These are phyloP conservation scores for Spongilla lacustris DNA, from an alignment of 37 sponge, comb jelly and placozoan genomes.

Conservation along the genomic window DNA sequence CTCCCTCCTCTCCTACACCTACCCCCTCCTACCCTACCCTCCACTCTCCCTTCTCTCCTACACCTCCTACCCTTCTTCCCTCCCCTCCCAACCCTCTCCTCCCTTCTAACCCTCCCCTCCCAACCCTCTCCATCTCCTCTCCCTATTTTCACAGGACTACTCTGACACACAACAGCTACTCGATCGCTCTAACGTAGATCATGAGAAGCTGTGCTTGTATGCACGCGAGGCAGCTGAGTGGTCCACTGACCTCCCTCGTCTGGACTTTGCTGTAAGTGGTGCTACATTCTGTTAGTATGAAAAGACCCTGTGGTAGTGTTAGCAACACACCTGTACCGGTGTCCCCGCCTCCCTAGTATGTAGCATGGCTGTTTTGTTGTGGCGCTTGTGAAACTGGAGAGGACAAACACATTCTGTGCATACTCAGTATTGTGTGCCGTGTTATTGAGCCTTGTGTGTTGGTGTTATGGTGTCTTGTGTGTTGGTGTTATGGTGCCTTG, in stretches of 20 bases:
- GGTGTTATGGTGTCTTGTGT: not conserved
- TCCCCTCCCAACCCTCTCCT: not conserved
- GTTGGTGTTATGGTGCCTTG: no score
- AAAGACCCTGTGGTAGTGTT: no score
- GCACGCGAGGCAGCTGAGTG: constrained; percentile 84
- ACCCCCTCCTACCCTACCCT: not conserved
- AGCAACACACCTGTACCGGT: no score
- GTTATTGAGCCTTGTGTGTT: no score
- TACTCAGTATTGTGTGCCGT: no score
- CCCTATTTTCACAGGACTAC: constrained; percentile 56
- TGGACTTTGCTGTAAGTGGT: constrained; percentile 78
- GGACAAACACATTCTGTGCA: no score
- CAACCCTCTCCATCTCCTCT: not conserved
- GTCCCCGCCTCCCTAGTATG: no score
- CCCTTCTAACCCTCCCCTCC: not conserved
- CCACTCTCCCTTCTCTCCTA: not conserved
- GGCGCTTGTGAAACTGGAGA: no score
- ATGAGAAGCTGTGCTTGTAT: constrained; percentile 57
- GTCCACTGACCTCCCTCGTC: constrained; percentile 83
- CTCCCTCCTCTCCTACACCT: not conserved
- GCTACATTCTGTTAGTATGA: not conserved
- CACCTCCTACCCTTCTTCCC: not conserved
- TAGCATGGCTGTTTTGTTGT: no score
- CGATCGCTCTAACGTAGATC: constrained; percentile 66
- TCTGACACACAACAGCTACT: constrained; percentile 72